A percentile compares a stretch with the other conserved stretches of the same genome.
Conservation (phyloP, 2,888 invertebrate genomes). For the Criorhina ranunculi region DNA sequence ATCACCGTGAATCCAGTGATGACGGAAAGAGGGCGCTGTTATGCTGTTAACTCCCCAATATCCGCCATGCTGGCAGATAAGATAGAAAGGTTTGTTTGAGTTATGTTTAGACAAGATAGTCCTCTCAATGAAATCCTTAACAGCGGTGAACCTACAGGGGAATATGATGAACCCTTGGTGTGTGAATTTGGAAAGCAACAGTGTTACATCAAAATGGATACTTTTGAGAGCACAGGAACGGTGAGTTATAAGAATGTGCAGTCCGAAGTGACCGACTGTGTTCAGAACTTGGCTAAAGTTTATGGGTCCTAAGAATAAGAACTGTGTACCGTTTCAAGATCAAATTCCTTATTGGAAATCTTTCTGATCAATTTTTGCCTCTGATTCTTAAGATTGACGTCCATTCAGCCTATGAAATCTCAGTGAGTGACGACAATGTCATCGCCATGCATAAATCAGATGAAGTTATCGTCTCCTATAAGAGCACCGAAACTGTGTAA, state of each 20-base stretch:
- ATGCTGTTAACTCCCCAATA: constrained; percentile 87
- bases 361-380: neutral
- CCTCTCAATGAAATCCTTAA: neutral
- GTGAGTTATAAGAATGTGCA: constrained; percentile 77
- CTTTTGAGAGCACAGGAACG: constrained; percentile 82
- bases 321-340: too few relatives aligned
- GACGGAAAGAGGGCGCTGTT: constrained; percentile 89
- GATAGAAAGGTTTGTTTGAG: constrained; percentile 77
- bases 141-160: constrained; percentile 77
- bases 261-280: too few relatives aligned
- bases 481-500: constrained; percentile 83
- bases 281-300: too few relatives aligned
- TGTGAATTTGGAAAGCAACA: constrained; percentile 83
- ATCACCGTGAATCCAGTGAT: constrained; percentile 84
- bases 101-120: neutral
- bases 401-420: constrained; percentile 83
- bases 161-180: constrained; percentile 79
- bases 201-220: constrained; percentile 83
- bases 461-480: constrained; percentile 82
- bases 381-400: constrained; percentile 80
- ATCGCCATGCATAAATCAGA: constrained; percentile 81
- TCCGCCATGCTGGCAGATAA: constrained; percentile 23
- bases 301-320: too few relatives aligned
- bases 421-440: constrained; percentile 80
- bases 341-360: too few relatives aligned